Conservation (phyloP, 2,113 vertebrate species). For the Indicator maculatus region DNA sequence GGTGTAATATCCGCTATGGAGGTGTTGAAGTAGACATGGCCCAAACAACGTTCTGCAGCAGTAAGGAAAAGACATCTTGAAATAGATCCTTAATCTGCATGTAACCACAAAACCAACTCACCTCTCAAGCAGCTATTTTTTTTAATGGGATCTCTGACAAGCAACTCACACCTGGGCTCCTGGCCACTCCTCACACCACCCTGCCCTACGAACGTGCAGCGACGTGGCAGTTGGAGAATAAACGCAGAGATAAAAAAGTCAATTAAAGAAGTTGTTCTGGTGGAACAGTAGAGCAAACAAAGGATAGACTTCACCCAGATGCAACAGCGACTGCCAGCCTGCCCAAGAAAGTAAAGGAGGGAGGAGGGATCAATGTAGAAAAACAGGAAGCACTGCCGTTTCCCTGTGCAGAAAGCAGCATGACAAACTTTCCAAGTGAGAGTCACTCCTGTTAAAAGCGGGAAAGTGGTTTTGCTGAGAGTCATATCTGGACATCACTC, state of each 20-base stretch:
- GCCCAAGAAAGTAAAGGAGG: not conserved
- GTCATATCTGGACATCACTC: not conserved
- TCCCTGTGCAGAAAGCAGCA: not conserved
- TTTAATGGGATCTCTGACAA: not conserved
- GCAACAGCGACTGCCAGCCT: not conserved
- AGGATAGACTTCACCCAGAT: conserved; percentile 41
- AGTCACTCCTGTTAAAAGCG: not conserved
- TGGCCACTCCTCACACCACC: not conserved
- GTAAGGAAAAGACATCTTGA: not conserved
- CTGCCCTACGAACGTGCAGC: not conserved
- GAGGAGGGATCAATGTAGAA: not conserved
- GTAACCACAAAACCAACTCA: not conserved
- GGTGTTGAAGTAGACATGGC: not conserved
- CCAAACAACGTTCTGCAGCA: not conserved
- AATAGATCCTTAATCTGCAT: not conserved
- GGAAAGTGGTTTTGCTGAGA: not conserved
- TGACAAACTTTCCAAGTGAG: not conserved
- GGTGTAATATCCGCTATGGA: not conserved
- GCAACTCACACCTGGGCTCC: not conserved
- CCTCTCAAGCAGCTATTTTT: accelerated
- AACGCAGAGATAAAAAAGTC: not conserved
- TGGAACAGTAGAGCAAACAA: conserved; percentile 49
- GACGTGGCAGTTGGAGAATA: conserved; percentile 36
- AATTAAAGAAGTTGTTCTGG: not conserved
- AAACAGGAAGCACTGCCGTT: conserved; percentile 29